Evolutionary conservation across 2,797 vertebrate species (phyloP).

Genomic region (Melanotaenia boesemani): DNA sequence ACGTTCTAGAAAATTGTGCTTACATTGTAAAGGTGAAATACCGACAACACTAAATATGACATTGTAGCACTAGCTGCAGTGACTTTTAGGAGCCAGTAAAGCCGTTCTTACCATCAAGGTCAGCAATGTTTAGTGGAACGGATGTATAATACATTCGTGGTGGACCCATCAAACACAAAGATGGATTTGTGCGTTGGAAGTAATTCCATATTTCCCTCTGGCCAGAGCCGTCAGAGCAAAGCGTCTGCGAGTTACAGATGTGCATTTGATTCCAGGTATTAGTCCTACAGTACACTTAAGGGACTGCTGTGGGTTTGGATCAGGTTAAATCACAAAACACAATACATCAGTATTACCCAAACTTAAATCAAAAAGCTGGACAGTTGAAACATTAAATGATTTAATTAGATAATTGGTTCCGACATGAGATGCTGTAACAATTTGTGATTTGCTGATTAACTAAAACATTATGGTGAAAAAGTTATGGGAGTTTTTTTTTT

Average conservation of each 20-base stretch:
- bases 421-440: slow-evolving; percentile 10
- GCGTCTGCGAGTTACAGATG: slow-evolving; percentile 39
- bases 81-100: neutral
- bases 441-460: slow-evolving; percentile 10
- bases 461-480: neutral
- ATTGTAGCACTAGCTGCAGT: no score
- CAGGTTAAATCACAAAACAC: slow-evolving; percentile 37
- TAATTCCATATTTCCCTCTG: slow-evolving; percentile 27
- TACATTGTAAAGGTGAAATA: no score
- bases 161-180: slow-evolving; percentile 1
- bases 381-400: slow-evolving; percentile 42
- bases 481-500: neutral
- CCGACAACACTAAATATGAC: no score
- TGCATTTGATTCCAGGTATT: slow-evolving; percentile 66
- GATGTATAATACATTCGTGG: neutral
- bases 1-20: no score
- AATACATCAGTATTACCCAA: slow-evolving; percentile 53
- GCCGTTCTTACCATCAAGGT: neutral
- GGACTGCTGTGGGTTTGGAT: slow-evolving; percentile 60
- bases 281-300: slow-evolving; percentile 48
- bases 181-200: slow-evolving; percentile 13
- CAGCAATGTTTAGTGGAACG: neutral
- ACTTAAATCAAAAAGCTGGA: slow-evolving; percentile 21
- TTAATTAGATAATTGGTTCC: slow-evolving; percentile 50
- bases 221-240: slow-evolving; percentile 14